phyloP scores from a whole-genome alignment of 2,113 vertebrate species.

The Tragelaphus imberbis region DNA sequence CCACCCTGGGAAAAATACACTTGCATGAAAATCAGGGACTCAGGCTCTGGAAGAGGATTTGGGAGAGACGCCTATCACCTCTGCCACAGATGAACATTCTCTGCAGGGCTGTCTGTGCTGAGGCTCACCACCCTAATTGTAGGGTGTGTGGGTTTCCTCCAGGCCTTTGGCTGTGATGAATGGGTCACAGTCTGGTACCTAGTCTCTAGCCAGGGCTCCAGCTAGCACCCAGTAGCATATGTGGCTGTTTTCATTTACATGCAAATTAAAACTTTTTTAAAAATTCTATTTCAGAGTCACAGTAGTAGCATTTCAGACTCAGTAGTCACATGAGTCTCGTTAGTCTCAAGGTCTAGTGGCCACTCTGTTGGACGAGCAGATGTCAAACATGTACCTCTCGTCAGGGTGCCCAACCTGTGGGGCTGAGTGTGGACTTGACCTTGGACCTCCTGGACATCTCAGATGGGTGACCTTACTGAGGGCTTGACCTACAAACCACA shows the following conservation, averaged over 20 bases:
- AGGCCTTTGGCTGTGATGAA: not conserved
- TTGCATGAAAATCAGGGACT: not conserved
- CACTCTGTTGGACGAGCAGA: not conserved
- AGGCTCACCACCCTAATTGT: not conserved
- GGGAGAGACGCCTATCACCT: not conserved
- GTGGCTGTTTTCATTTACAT: not conserved
- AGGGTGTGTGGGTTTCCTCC: not conserved
- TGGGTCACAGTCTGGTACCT: not conserved
- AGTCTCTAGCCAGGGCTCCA: not conserved
- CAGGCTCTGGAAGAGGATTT: not conserved
- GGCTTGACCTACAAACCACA: not conserved
- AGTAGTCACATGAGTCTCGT: rapidly evolving
- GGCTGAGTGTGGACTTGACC: not conserved
- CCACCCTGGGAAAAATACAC: rapidly evolving
- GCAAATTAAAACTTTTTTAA: not conserved
- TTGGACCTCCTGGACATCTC: not conserved
- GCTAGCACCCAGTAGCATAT: not conserved
- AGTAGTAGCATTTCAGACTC: not conserved
- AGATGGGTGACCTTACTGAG: not conserved
- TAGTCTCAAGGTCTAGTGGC: not conserved
- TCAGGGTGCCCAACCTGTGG: not conserved
- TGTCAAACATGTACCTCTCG: not conserved
- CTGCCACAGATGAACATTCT: not conserved
- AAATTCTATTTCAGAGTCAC: not conserved
- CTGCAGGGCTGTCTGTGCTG: not conserved